Conservation (phyloP, 2,888 invertebrate genomes). For the Drosophila anomalata region DNA sequence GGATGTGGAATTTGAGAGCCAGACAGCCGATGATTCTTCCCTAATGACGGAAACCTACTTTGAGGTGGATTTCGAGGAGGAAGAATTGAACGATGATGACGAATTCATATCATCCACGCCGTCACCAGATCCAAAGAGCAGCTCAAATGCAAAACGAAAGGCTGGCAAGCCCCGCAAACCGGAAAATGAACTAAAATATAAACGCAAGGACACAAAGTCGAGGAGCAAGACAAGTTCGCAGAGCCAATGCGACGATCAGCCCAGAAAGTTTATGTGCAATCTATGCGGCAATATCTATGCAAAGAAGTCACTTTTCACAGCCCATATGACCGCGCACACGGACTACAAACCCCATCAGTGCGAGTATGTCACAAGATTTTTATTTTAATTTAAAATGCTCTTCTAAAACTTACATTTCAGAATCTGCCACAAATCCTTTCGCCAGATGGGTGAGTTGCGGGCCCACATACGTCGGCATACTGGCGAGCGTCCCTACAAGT, state of each 20-base stretch:
- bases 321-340: slow-evolving; percentile 79
- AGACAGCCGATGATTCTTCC: slow-evolving; percentile 14
- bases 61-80: slow-evolving; percentile 24
- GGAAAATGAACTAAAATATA: slow-evolving; percentile 60
- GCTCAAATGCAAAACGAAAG: slow-evolving; percentile 32
- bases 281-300: slow-evolving; percentile 81
- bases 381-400: not conserved
- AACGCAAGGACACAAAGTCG: slow-evolving; percentile 35
- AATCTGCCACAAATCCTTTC: slow-evolving; percentile 79
- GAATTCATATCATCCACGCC: slow-evolving; percentile 56
- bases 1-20: not conserved
- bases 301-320: slow-evolving; percentile 73
- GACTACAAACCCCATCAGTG: slow-evolving; percentile 81
- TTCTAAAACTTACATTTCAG: slow-evolving; percentile 47
- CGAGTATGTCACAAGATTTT: slow-evolving; percentile 71
- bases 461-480: slow-evolving; percentile 83
- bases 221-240: not conserved
- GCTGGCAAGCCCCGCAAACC: slow-evolving; percentile 65
- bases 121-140: slow-evolving; percentile 44
- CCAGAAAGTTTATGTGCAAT: slow-evolving; percentile 67
- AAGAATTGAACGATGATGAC: slow-evolving; percentile 25
- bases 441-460: slow-evolving; percentile 81
- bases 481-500: slow-evolving; percentile 82
- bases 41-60: slow-evolving; percentile 12
- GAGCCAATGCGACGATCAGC: slow-evolving; percentile 23